Percentiles rank a stretch among this genome's conserved stretches.
phyloP scores from a whole-genome alignment of 2,888 invertebrate species.

The Megastigmus dorsalis region DNA sequence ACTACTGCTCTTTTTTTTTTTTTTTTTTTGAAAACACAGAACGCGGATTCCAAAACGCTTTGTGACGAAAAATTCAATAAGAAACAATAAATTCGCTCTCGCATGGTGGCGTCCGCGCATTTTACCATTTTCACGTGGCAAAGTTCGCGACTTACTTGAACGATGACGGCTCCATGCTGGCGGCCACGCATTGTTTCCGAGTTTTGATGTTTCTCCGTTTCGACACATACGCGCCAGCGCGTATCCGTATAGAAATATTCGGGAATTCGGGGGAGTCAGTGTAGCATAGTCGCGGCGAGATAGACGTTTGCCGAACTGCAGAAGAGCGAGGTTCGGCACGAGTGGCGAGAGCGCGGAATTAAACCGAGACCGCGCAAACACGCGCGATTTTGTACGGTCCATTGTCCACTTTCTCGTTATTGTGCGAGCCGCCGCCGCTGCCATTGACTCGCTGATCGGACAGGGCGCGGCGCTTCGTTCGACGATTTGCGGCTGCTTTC shows the following conservation, averaged over 20 bases:
- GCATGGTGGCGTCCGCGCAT: too few species aligned
- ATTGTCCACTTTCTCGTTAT: conserved; percentile 40
- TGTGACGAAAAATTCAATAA: too few species aligned
- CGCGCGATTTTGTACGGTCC: conserved; percentile 15
- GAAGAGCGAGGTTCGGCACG: conserved; percentile 3
- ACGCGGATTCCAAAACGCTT: too few species aligned
- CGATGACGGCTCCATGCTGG: too few species aligned
- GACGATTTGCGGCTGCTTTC: conserved; percentile 36
- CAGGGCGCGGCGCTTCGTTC: conserved; percentile 7
- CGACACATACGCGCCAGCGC: too few species aligned
- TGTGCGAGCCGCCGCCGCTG: background rate
- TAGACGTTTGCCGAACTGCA: background rate
- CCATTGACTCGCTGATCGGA: conserved; percentile 8
- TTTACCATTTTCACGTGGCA: too few species aligned
- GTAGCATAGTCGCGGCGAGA: too few species aligned
- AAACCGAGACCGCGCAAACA: conserved; percentile 32
- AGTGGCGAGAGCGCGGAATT: conserved; percentile 10
- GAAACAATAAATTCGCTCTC: too few species aligned
- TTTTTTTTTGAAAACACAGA: too few species aligned
- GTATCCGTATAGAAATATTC: conserved; percentile 10
- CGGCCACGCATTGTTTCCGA: too few species aligned
- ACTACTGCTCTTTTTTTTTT: too few species aligned
- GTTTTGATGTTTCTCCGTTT: background rate
- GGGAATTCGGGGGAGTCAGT: background rate
- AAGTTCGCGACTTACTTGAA: too few species aligned